Conservation (phyloP, 23 tunicate genomes). For the Botrylloides violaceus region DNA sequence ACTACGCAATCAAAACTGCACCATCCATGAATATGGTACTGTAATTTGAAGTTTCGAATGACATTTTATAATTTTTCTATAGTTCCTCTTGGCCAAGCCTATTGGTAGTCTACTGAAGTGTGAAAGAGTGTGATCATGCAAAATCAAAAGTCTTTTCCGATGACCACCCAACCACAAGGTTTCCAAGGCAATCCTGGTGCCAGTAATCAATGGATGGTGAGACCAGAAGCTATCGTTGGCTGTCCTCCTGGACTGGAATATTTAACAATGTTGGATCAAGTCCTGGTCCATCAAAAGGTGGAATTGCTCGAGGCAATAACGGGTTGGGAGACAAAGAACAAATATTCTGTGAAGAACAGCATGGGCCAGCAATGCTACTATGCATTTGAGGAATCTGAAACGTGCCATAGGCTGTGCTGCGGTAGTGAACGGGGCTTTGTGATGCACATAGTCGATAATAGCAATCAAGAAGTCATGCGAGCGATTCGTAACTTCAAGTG, state of each 20-base stretch:
- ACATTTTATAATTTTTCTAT: too few relatives aligned
- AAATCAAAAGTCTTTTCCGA: background rate
- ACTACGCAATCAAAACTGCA: too few relatives aligned
- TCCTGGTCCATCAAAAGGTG: constrained; percentile 77
- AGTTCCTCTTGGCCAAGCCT: too few relatives aligned
- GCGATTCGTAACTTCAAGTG: constrained; percentile 57
- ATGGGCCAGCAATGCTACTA: constrained; percentile 40
- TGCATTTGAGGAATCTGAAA: constrained; percentile 64
- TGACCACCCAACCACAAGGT: background rate
- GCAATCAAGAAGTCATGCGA: constrained; percentile 69
- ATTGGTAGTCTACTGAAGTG: too few relatives aligned
- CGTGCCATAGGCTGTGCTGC: constrained; percentile 63
- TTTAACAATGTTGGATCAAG: constrained; percentile 66
- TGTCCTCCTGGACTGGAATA: constrained; percentile 95
- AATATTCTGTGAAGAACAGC: constrained; percentile 17
- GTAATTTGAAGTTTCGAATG: too few relatives aligned
- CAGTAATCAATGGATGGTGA: constrained; percentile 48
- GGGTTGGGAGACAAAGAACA: constrained; percentile 24
- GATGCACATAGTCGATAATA: constrained; percentile 71
- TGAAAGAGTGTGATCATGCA: too few relatives aligned
- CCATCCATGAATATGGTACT: too few relatives aligned
- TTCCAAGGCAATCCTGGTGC: too few relatives aligned
- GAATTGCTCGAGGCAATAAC: constrained; percentile 36
- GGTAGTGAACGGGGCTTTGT: constrained; percentile 52
- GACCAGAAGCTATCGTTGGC: constrained; percentile 35